A percentile compares a stretch with the other conserved stretches of the same genome.
These are phyloP conservation scores for Colostygia pectinataria DNA, from an alignment of 2,888 invertebrate species.

Conservation along the genomic window DNA sequence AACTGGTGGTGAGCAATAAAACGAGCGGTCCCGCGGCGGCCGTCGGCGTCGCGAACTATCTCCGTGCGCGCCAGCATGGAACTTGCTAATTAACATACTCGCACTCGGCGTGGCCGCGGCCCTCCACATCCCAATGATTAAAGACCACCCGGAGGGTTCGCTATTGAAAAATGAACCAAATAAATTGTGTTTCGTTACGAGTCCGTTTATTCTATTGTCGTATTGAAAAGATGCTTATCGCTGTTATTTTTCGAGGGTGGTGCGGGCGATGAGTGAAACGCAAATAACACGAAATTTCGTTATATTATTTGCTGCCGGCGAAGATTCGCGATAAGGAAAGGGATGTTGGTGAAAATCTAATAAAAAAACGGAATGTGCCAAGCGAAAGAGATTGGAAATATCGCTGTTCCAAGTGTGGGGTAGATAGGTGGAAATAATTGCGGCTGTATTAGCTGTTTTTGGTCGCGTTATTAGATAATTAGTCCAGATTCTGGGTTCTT, in stretches of 20 bases:
- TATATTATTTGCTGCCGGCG: conserved; percentile 66
- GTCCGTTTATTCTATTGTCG: conserved; percentile 47
- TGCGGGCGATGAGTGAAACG: conserved; percentile 48
- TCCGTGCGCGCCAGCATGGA: conserved; percentile 47
- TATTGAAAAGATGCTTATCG: conserved; percentile 55
- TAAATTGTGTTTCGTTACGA: conserved; percentile 40
- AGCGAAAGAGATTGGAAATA: conserved; percentile 60
- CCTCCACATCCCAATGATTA: conserved; percentile 48
- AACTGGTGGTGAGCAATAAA: conserved; percentile 38
- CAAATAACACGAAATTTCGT: conserved; percentile 68
- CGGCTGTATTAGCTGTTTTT: conserved; percentile 8
- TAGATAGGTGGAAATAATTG: conserved; percentile 26
- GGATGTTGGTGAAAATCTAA: conserved; percentile 60
- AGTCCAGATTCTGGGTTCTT: neutral
- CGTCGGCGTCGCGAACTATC: conserved; percentile 44
- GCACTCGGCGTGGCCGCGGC: conserved; percentile 28
- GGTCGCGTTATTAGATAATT: neutral
- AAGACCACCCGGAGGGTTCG: conserved; percentile 38
- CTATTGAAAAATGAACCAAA: conserved; percentile 37
- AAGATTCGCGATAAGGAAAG: conserved; percentile 58
- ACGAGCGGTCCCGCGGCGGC: conserved; percentile 34
- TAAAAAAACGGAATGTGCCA: conserved; percentile 52
- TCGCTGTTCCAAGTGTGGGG: conserved; percentile 38
- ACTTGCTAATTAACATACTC: conserved; percentile 59
- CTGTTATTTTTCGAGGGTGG: conserved; percentile 44